A percentile compares a stretch with the other conserved stretches of the same genome.
Conservation (phyloP, 2,797 vertebrate species). For the Hyperoplus immaculatus region DNA sequence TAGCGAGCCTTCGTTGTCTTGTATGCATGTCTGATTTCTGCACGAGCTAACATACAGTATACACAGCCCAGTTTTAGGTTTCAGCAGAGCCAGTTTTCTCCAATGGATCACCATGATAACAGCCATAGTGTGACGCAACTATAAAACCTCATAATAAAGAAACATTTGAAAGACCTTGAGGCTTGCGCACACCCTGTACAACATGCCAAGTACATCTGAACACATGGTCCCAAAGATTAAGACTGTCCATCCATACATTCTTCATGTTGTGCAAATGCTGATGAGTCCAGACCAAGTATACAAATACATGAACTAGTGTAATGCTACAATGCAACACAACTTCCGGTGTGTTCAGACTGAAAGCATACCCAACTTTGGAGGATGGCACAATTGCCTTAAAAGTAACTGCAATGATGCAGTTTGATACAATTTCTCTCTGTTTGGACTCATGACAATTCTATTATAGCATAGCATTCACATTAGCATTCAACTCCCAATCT, state of each 20-base stretch:
- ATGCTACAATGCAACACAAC: neutral
- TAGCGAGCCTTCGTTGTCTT: constrained; percentile 5
- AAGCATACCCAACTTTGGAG: neutral
- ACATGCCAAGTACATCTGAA: constrained; percentile 15
- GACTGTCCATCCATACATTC: neutral
- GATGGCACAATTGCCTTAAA: neutral
- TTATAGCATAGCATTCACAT: constrained; percentile 1
- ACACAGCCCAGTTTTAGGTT: constrained; percentile 7
- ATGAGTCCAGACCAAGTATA: neutral
- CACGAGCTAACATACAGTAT: neutral
- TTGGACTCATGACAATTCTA: neutral
- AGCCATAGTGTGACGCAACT: constrained; percentile 48
- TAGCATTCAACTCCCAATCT: constrained; percentile 7
- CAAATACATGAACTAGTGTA: neutral
- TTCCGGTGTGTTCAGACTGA: constrained; percentile 13
- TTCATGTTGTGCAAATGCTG: neutral
- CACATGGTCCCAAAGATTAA: constrained; percentile 12
- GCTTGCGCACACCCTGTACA: constrained; percentile 2
- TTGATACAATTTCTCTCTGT: neutral
- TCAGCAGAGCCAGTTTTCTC: constrained; percentile 11
- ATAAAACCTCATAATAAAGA: constrained; percentile 44
- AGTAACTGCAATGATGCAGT: neutral
- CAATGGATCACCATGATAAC: constrained; percentile 8
- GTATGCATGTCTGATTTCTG: constrained; percentile 17
- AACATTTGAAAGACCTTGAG: constrained; percentile 14